These are phyloP conservation scores for Drosophila simulans DNA, from an alignment of 1,140 invertebrate species.

Conservation along the genomic window DNA sequence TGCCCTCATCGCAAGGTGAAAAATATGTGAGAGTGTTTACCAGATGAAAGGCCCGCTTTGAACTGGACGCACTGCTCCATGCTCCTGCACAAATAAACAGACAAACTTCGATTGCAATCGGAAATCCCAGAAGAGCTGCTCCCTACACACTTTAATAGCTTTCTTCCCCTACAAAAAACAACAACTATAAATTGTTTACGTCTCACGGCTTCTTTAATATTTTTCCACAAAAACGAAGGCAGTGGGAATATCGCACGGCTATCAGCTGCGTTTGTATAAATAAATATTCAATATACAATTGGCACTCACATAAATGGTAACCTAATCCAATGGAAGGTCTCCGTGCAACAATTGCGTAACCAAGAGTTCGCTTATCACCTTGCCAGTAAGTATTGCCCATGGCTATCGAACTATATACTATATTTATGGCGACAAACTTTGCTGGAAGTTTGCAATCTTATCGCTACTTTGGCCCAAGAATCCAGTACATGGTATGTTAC, in stretches of 20 bases:
- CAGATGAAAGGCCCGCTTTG: conserved; percentile 42
- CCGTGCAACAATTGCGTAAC: conserved; percentile 32
- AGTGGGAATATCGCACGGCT: conserved; percentile 18
- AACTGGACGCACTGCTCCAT: conserved; percentile 23
- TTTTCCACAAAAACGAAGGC: conserved; percentile 3
- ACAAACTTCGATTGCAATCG: conserved; percentile 69
- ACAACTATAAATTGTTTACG: conserved; percentile 25
- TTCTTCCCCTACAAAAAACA: neutral
- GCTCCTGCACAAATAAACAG: conserved; percentile 67
- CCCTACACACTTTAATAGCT: conserved; percentile 60
- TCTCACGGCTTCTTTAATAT: conserved; percentile 27
- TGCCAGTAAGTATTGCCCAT: conserved; percentile 35
- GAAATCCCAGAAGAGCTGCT: conserved; percentile 55
- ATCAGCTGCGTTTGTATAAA: conserved; percentile 14
- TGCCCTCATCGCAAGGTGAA: neutral
- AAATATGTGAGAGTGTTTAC: conserved; percentile 3
- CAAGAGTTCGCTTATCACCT: conserved; percentile 37
- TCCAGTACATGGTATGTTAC: conserved; percentile 6
- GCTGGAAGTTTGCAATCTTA: conserved; percentile 60
- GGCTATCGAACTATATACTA: conserved; percentile 53
- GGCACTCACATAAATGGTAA: conserved; percentile 18
- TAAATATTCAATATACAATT: conserved; percentile 16
- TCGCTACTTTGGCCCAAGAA: conserved; percentile 28
- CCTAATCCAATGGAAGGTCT: conserved; percentile 33
- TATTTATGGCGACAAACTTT: conserved; percentile 34